Conservation (phyloP, 2,888 invertebrate species). For the Atrina japonica region DNA sequence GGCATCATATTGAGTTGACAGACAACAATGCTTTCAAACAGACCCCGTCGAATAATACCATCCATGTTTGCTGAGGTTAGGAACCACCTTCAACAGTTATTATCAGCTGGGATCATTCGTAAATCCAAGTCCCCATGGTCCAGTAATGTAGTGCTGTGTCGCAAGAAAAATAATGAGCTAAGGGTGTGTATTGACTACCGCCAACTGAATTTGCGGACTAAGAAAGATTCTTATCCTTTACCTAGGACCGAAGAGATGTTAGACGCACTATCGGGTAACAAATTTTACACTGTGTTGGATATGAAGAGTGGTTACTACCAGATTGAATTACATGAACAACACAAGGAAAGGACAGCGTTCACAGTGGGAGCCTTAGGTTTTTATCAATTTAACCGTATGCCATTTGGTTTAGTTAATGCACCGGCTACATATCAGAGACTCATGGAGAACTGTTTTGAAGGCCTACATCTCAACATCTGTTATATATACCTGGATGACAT, state of each 20-base stretch:
- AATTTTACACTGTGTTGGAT: slow-evolving; percentile 40
- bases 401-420: slow-evolving; percentile 45
- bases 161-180: slow-evolving; percentile 45
- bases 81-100: slow-evolving; percentile 48
- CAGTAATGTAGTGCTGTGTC: slow-evolving; percentile 44
- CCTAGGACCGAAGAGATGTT: slow-evolving; percentile 52
- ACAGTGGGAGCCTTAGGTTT: slow-evolving; percentile 48
- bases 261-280: slow-evolving; percentile 40
- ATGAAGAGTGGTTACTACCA: slow-evolving; percentile 45
- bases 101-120: slow-evolving; percentile 47
- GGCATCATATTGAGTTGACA: too few species aligned
- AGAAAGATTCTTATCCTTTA: slow-evolving; percentile 49
- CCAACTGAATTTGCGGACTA: slow-evolving; percentile 42
- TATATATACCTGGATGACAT: slow-evolving; percentile 54
- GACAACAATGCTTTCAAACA: too few species aligned
- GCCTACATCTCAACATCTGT: slow-evolving; percentile 41
- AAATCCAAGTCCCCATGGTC: slow-evolving; percentile 43
- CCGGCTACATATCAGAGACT: slow-evolving; percentile 47
- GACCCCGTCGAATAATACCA: slow-evolving; percentile 37
- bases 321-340: slow-evolving; percentile 45
- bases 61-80: slow-evolving; percentile 51
- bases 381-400: slow-evolving; percentile 44
- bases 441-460: slow-evolving; percentile 43
- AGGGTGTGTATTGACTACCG: slow-evolving; percentile 49
- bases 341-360: slow-evolving; percentile 49